A percentile compares a stretch with the other conserved stretches of the same genome.
These are phyloP conservation scores for Neogale vison DNA, from an alignment of 2,113 vertebrate species.

Conservation along the genomic window DNA sequence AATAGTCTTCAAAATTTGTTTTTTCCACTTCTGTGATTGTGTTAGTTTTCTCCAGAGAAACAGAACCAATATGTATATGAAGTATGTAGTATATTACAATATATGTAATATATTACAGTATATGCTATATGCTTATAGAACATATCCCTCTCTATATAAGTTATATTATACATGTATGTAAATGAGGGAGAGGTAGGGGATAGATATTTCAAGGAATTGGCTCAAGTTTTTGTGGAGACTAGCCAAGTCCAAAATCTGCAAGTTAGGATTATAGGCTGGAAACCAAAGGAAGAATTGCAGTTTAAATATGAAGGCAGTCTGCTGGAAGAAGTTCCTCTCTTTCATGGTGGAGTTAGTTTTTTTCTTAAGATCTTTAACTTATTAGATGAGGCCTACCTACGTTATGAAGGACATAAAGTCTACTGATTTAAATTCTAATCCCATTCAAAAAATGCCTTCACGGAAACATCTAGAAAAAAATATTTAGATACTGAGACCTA, in stretches of 20 bases:
- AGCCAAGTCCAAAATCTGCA: background rate
- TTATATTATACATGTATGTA: background rate
- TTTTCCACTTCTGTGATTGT: background rate
- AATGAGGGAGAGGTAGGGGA: background rate
- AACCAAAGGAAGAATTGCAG: background rate
- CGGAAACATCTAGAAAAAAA: background rate
- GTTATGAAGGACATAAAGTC: background rate
- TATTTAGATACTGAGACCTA: background rate
- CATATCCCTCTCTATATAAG: background rate
- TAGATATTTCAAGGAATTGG: background rate
- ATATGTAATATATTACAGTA: background rate
- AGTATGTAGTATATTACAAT: background rate
- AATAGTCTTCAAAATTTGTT: background rate
- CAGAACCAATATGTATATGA: background rate
- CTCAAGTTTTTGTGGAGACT: background rate
- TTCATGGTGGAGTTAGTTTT: background rate
- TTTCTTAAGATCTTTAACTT: background rate
- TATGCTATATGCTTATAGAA: background rate
- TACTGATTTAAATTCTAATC: background rate
- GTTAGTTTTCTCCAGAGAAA: background rate
- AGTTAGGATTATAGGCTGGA: background rate
- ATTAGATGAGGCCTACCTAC: background rate
- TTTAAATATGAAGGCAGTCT: background rate
- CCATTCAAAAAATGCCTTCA: background rate
- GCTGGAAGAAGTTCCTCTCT: background rate